Percentiles rank a stretch among this genome's conserved stretches.
Conservation (phyloP, 2,113 vertebrate species). For the Brachyhypopomus occidentalis region DNA sequence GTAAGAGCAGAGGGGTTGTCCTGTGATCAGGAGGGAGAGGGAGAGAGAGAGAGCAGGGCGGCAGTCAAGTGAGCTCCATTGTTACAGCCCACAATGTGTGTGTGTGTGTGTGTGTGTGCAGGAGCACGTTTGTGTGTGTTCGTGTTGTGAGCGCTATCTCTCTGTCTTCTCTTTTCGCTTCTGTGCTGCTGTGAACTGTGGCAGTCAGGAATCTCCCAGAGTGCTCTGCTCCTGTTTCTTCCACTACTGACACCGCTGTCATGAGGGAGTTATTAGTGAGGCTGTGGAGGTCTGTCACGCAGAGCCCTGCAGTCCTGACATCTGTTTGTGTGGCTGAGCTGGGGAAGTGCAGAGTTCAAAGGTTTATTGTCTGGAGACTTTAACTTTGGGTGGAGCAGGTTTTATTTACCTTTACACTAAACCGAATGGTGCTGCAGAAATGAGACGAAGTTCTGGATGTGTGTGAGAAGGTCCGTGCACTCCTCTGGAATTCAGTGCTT, state of each 20-base stretch:
- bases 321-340: too few relatives aligned
- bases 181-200: too few relatives aligned
- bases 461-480: not conserved
- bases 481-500: slow-evolving; percentile 3
- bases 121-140: not conserved
- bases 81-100: too few relatives aligned
- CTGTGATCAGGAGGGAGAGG: not conserved
- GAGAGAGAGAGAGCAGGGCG: not conserved
- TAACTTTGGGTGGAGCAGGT: not conserved
- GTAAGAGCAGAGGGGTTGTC: slow-evolving; percentile 35
- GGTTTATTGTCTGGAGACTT: not conserved
- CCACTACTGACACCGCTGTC: too few relatives aligned
- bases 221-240: too few relatives aligned
- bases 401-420: too few relatives aligned
- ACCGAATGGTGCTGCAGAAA: too few relatives aligned
- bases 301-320: too few relatives aligned
- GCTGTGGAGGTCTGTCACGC: too few relatives aligned
- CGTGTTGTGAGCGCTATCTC: not conserved
- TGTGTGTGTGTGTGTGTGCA: not conserved
- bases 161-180: not conserved
- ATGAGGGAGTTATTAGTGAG: too few relatives aligned
- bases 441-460: not conserved
- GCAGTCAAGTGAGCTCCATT: too few relatives aligned
- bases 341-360: not conserved
- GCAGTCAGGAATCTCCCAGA: too few relatives aligned